Conservation (phyloP, 2,797 vertebrate species). For the Catostomus latipinnis region DNA sequence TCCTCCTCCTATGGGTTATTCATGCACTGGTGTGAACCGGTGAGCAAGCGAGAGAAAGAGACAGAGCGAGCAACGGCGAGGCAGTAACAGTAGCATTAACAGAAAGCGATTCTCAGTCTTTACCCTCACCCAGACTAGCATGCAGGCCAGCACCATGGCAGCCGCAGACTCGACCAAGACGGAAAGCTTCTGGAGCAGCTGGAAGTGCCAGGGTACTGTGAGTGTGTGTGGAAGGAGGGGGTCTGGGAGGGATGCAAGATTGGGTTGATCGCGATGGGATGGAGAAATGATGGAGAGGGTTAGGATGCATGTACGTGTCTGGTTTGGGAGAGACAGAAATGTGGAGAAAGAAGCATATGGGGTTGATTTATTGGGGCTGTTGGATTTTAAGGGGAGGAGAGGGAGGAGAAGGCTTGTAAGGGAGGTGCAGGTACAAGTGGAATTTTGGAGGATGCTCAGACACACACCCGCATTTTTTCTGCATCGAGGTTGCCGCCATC, state of each 20-base stretch:
- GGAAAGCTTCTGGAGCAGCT: slow-evolving; percentile 97
- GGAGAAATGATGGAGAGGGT: neutral
- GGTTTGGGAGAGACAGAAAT: too few species aligned
- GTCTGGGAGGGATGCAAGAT: neutral
- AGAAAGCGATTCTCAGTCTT: slow-evolving; percentile 46
- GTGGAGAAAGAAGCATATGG: neutral
- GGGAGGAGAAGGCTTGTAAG: neutral
- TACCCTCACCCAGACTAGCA: slow-evolving; percentile 72
- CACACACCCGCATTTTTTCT: slow-evolving; percentile 7
- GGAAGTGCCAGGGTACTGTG: slow-evolving; percentile 97
- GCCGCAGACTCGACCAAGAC: slow-evolving; percentile 83
- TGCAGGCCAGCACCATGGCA: slow-evolving; percentile 85
- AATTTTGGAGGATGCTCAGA: neutral
- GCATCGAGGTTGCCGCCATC: slow-evolving; percentile 39
- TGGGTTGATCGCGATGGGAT: neutral
- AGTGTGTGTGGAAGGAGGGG: slow-evolving; percentile 40
- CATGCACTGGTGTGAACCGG: slow-evolving; percentile 56
- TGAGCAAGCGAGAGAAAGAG: slow-evolving; percentile 37
- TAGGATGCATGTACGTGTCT: slow-evolving; percentile 42
- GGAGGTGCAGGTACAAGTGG: neutral
- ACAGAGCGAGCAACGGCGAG: slow-evolving; percentile 44
- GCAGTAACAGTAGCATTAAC: slow-evolving; percentile 53
- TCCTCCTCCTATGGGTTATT: slow-evolving; percentile 60
- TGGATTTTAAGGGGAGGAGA: neutral
- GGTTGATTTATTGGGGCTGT: neutral